Conservation (phyloP, 2,888 invertebrate species). For the Drosophila sordidapex region DNA sequence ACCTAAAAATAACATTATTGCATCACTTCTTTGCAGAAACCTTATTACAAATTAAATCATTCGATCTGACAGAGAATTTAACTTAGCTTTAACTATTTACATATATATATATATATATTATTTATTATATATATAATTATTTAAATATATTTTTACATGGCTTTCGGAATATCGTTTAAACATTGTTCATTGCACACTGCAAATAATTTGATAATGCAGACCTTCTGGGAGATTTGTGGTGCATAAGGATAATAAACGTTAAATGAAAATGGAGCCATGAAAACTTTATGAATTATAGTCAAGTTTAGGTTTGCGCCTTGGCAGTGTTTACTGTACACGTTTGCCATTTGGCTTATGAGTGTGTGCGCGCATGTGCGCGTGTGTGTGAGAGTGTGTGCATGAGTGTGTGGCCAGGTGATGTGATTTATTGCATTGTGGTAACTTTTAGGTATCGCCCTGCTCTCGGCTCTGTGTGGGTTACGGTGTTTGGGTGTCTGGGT, state of each 20-base stretch:
- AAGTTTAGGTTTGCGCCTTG: constrained; percentile 9
- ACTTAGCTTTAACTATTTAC: not conserved
- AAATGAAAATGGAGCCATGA: not conserved
- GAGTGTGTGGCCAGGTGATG: constrained; percentile 65
- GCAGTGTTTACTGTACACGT: constrained; percentile 46
- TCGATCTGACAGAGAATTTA: not conserved
- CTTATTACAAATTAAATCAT: not conserved
- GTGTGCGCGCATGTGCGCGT: constrained; percentile 11
- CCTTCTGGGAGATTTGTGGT: not conserved
- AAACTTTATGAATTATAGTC: constrained; percentile 1
- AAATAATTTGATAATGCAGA: not conserved
- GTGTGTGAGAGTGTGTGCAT: constrained; percentile 8
- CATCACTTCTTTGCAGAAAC: not conserved
- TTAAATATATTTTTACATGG: not conserved
- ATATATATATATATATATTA: not conserved
- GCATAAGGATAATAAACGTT: not conserved
- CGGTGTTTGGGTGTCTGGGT: not conserved
- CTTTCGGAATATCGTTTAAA: not conserved
- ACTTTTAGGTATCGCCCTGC: constrained; percentile 71
- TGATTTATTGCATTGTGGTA: constrained; percentile 79
- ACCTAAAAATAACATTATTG: constrained; percentile 11
- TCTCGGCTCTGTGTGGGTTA: not conserved
- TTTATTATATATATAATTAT: not conserved
- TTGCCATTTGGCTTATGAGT: constrained; percentile 17
- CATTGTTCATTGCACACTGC: not conserved